Percentiles rank a stretch among this genome's conserved stretches.
These are phyloP conservation scores for Thripadectes ignobilis DNA, from an alignment of 2,797 vertebrate species.

Conservation along the genomic window DNA sequence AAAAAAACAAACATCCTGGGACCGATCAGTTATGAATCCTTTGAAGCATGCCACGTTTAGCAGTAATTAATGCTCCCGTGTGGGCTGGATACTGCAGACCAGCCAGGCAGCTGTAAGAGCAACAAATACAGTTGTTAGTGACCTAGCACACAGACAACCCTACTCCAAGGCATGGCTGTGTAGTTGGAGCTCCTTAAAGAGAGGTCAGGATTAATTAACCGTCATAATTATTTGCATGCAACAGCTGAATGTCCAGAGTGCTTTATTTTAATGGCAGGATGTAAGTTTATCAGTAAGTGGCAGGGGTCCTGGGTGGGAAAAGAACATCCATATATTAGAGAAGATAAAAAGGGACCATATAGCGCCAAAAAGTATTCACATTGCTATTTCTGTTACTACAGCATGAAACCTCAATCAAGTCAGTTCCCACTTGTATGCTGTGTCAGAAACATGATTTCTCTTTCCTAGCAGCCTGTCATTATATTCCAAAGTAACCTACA, in stretches of 20 bases:
- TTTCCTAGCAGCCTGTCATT: neutral
- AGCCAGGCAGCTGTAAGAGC: constrained; percentile 70
- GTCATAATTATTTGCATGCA: constrained; percentile 49
- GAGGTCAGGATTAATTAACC: constrained; percentile 56
- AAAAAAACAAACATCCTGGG: constrained; percentile 30
- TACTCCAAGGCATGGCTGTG: neutral
- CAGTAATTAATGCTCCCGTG: constrained; percentile 53
- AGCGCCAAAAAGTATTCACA: neutral
- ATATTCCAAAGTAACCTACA: neutral
- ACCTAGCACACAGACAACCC: constrained; percentile 37
- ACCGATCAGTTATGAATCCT: constrained; percentile 50
- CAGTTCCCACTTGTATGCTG: neutral
- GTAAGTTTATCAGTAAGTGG: constrained; percentile 11
- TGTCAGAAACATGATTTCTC: neutral
- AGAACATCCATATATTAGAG: neutral
- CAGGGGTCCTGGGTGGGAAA: neutral
- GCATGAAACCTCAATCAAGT: neutral
- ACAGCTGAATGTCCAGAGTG: constrained; percentile 24
- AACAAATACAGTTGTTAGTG: constrained; percentile 74
- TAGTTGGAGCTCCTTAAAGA: constrained; percentile 47
- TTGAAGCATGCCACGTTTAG: constrained; percentile 62
- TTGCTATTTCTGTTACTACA: neutral
- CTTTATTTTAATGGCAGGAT: constrained; percentile 15
- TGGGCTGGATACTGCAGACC: constrained; percentile 51
- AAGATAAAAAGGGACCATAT: neutral